Percentiles rank a stretch among this genome's conserved stretches.
These are phyloP conservation scores for Agapornis canus DNA, from an alignment of 2,797 vertebrate genomes.

Conservation along the genomic window DNA sequence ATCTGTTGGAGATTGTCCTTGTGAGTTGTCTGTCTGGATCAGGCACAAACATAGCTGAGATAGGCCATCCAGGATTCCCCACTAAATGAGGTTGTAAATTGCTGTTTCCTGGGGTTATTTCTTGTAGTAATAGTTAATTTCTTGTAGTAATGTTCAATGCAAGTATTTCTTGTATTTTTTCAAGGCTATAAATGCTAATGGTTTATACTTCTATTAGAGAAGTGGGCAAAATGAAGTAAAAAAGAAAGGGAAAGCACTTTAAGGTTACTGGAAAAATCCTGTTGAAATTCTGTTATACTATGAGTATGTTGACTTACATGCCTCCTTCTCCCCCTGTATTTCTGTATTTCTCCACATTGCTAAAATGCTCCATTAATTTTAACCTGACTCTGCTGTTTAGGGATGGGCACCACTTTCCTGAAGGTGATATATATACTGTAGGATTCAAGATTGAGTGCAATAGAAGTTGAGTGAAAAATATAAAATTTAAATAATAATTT, in stretches of 20 bases:
- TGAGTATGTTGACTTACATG: neutral
- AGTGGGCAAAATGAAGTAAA: neutral
- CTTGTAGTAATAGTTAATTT: neutral
- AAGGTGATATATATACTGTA: neutral
- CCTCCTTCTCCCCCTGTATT: neutral
- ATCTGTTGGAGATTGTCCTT: neutral
- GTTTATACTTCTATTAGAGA: neutral
- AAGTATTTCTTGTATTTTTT: neutral
- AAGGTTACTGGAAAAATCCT: neutral
- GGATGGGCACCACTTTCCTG: neutral
- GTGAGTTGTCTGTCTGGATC: neutral
- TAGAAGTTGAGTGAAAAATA: neutral
- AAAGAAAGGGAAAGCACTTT: neutral
- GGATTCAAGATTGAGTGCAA: neutral
- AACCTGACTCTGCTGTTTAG: neutral
- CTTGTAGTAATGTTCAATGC: neutral
- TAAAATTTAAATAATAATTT: neutral
- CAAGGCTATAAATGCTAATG: neutral
- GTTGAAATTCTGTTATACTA: neutral
- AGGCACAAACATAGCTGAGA: fast-evolving
- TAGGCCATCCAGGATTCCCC: neutral
- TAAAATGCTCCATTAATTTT: neutral
- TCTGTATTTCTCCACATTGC: neutral
- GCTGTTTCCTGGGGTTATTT: neutral
- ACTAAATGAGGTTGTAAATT: neutral